Conservation (phyloP, 1,140 invertebrate species). For the Prorops nasuta region DNA sequence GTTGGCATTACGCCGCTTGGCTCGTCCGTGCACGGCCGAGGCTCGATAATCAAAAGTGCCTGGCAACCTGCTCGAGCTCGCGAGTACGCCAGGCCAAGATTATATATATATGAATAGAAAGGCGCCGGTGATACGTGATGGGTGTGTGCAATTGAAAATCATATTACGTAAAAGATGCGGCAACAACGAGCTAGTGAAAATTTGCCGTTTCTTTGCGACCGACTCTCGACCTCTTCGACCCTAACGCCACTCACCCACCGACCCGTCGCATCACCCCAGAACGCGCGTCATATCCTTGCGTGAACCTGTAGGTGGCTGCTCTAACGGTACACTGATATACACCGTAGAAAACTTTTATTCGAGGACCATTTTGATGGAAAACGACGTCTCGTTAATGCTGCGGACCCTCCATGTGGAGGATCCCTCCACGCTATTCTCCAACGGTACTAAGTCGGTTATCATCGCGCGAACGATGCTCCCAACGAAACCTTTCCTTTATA, state of each 20-base stretch:
- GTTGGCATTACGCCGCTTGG: slow-evolving; percentile 37
- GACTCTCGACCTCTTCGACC: slow-evolving; percentile 13
- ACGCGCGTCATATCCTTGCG: no score
- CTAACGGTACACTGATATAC: no score
- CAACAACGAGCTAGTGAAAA: slow-evolving; percentile 20
- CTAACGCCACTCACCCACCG: not conserved
- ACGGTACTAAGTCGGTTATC: no score
- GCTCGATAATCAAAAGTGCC: slow-evolving; percentile 42
- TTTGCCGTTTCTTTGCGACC: slow-evolving; percentile 24
- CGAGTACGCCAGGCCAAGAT: slow-evolving; percentile 21
- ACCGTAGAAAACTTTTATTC: no score
- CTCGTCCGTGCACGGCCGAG: slow-evolving; percentile 18
- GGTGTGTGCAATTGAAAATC: slow-evolving; percentile 40
- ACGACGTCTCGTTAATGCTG: no score
- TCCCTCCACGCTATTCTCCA: no score
- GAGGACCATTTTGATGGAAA: no score
- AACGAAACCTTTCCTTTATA: no score
- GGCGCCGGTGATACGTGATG: slow-evolving; percentile 40
- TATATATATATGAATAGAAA: slow-evolving; percentile 45
- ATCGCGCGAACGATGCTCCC: no score
- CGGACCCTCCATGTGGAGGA: no score
- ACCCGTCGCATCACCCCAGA: not conserved
- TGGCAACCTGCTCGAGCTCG: slow-evolving; percentile 9
- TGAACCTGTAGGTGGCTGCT: no score
- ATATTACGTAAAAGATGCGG: slow-evolving; percentile 34